Evolutionary conservation across 2,888 invertebrate species (phyloP).

Genomic region (Smittia sp.): DNA sequence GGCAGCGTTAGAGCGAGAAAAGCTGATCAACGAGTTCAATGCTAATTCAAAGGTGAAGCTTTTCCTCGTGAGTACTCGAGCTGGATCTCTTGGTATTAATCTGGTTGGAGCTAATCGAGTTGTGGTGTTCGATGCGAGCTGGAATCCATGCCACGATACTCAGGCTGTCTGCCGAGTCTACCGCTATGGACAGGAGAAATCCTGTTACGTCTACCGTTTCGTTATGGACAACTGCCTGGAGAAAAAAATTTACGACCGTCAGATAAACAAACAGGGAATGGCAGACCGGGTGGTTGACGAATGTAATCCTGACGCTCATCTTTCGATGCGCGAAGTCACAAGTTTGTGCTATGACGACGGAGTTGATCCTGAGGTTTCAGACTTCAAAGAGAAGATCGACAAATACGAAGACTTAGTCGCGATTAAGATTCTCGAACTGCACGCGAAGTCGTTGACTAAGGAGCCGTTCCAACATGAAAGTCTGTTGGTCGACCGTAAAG

Average conservation of each 20-base stretch:
- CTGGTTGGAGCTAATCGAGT: constrained; percentile 96
- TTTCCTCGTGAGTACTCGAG: constrained; percentile 94
- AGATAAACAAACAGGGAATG: constrained; percentile 98
- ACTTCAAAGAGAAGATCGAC: constrained; percentile 67
- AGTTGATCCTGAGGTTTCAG: constrained; percentile 74
- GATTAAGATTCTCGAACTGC: constrained; percentile 65
- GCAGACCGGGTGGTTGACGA: constrained; percentile 98
- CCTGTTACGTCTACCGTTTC: constrained; percentile 92
- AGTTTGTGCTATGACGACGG: constrained; percentile 89
- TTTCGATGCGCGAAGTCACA: constrained; percentile 84
- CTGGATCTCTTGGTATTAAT: constrained; percentile 96
- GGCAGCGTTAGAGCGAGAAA: constrained; percentile 89
- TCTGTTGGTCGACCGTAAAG: constrained; percentile 87
- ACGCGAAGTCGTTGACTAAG: constrained; percentile 66
- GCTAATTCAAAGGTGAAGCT: constrained; percentile 79
- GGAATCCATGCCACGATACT: constrained; percentile 99
- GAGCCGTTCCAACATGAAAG: constrained; percentile 96
- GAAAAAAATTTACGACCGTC: constrained; percentile 96
- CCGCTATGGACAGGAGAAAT: constrained; percentile 90
- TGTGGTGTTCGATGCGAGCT: constrained; percentile 95
- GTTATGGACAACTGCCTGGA: constrained; percentile 97
- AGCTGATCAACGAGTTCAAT: constrained; percentile 95
- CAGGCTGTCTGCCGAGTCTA: constrained; percentile 97
- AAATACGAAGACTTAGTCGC: constrained; percentile 80
- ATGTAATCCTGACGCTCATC: constrained; percentile 92